Base-by-base conservation (phyloP, 2,113 vertebrate species). In the Hypocryptadius cinnamomeus region DNA sequence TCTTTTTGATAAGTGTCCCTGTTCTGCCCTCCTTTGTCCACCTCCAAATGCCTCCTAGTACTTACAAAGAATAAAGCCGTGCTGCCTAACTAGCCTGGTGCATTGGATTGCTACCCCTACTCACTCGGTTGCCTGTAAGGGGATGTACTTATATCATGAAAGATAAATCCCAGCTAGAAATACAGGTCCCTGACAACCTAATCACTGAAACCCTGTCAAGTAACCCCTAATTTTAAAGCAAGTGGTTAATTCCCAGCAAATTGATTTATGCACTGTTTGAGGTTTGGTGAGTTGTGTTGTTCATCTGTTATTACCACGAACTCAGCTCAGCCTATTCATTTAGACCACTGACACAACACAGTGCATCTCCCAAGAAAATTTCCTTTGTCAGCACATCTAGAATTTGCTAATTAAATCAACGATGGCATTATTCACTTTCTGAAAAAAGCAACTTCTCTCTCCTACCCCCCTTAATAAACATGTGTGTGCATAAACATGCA, bases 391-490 rank as follows among this genome's bases (percentile, higher is more conserved):
- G 98, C 98, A 98, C 97, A 98, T 98, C 97, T 94, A 96, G 97
- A 96, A 97, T 98, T 97, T 97, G 97, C 97, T 98, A 98, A 98
- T 98, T 98, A 98, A 98, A 98, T 98, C 97, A 98, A 97, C 90
- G 24, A 96, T 96, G 97, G 95, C 97, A 97, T 98, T 97, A 98
- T 96, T 98, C 98, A 98, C 96, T 97, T 97, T 96, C 96, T 92
- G 87, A 50, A 95, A 93, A 94, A 89, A 76, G 42, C 88, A 95
- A 80, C 93, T 93, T 89, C 54, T 89, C 87, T 86, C 54, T 93
- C 18, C 54, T 73, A 15, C 21, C 68, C 48, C 39, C 6, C 12
- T 59, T 84, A 79, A 72, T 21, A 20, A n/a, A 65, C 23, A 45
- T 51, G 40, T 53, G 54, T 76, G 56, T 84, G 31, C 73, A 48